Conservation (phyloP, 37 sponge, comb jelly and placozoan species). For the Geodia barretti region DNA sequence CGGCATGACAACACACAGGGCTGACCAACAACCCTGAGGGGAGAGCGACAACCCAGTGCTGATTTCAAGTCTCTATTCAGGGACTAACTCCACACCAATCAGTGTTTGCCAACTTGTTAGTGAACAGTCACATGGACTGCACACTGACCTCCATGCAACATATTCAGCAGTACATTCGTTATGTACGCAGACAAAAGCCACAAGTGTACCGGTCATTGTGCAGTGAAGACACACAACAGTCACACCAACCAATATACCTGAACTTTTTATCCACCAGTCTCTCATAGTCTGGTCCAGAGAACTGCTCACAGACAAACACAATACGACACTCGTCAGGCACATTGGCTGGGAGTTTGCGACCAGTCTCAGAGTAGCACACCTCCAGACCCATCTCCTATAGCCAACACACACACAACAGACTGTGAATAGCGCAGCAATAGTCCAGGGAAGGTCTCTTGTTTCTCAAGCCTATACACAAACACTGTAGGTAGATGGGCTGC, state of each 20-base stretch:
- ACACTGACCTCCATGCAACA: not conserved
- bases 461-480: not conserved
- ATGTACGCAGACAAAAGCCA: not conserved
- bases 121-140: too few relatives aligned
- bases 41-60: too few relatives aligned
- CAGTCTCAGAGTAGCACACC: slow-evolving; percentile 71
- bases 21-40: slow-evolving; percentile 72
- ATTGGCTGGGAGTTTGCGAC: slow-evolving; percentile 45
- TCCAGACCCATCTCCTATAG: slow-evolving; percentile 44
- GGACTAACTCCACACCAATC: too few relatives aligned
- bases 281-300: slow-evolving; percentile 64
- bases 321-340: slow-evolving; percentile 80
- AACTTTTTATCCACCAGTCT: slow-evolving; percentile 56
- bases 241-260: slow-evolving; percentile 37
- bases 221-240: not conserved
- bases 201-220: too few relatives aligned
- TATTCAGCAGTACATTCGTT: not conserved
- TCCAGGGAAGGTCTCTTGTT: not conserved
- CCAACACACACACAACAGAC: not conserved
- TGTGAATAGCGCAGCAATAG: not conserved
- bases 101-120: too few relatives aligned
- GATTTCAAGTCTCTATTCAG: too few relatives aligned
- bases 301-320: slow-evolving; percentile 78
- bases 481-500: too few relatives aligned
- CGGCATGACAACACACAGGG: slow-evolving; percentile 68